A percentile compares a stretch with the other conserved stretches of the same genome.
phyloP scores from a whole-genome alignment of 2,888 invertebrate genomes.

The Drosophila siamana region DNA sequence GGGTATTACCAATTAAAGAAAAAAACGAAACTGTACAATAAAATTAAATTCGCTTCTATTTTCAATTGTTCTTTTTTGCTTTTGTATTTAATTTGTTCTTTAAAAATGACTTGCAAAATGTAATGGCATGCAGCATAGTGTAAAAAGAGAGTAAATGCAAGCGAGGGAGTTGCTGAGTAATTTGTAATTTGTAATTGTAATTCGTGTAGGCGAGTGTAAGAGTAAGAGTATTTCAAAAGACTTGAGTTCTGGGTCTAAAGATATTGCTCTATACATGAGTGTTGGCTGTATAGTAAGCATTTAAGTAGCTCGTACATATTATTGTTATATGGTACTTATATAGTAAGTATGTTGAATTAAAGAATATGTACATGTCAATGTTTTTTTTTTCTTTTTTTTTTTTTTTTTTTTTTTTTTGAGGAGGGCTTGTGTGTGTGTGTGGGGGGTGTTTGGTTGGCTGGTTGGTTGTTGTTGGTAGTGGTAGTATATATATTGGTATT shows the following conservation, averaged over 20 bases:
- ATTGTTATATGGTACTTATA: conserved; percentile 10
- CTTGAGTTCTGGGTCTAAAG: conserved; percentile 30
- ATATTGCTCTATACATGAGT: conserved; percentile 31
- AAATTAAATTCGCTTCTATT: neutral
- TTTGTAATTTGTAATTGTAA: conserved; percentile 6
- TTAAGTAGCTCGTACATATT: conserved; percentile 22
- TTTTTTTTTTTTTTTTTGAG: neutral
- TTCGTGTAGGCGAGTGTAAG: conserved; percentile 40
- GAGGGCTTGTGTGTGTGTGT: neutral
- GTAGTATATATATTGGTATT: conserved; percentile 1
- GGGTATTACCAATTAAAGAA: conserved; percentile 14
- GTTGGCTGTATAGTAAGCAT: conserved; percentile 11
- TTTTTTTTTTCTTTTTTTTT: neutral
- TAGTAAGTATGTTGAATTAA: conserved; percentile 5
- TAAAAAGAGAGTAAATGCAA: conserved; percentile 41
- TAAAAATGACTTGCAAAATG: conserved; percentile 41
- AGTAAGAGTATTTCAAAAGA: conserved; percentile 17
- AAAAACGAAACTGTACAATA: conserved; percentile 3
- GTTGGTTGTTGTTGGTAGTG: neutral
- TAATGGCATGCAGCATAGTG: conserved; percentile 52
- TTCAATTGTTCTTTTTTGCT: neutral
- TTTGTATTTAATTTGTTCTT: conserved; percentile 1
- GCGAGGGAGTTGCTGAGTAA: conserved; percentile 39
- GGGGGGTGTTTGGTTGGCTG: conserved; percentile 7
- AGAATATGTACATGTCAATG: conserved; percentile 32